Evolutionary conservation across 2,888 invertebrate species (phyloP), one percentile per base, ranked within the genome.

Genomic region (Microctonus hyperodae): DNA sequence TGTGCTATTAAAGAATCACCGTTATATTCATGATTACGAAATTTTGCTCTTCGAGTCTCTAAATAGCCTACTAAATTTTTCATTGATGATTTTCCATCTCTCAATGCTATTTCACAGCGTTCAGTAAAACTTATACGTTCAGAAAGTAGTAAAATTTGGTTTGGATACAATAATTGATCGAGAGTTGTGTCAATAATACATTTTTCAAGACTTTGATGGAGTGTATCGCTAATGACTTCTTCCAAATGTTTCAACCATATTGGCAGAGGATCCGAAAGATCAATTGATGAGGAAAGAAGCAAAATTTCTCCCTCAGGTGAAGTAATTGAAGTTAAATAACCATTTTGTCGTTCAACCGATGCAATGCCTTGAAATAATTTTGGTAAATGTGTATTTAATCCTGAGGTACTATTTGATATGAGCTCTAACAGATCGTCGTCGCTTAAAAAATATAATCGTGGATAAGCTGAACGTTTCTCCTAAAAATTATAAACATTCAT

Each of bases 351-450:
- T 53, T 89, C 86, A 2, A 98, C 93, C 25, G 88, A 89, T 67
- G 92, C 90, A 65, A 95, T 91, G 1, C 96, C 96, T 33, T 97
- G 95, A 85, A 98, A 99, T 20, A 99, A 86, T 84, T 99, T 99
- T 83, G 96, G 96, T 73, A 99, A 88, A 83, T 99, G 98, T 0
- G 92, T 89, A 83, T 98, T 96, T 82, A 99, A 61, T 4, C 81
- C 79, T 62, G 76, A 77, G 9, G 72, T 76, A 50, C 77, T 81
- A 4, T 79, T 81, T n/a, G 83, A 83, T 51, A 99, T 88, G 69
- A 99, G 90, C 86, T 99, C 98, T 66, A 99, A 85, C 64, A 99
- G 87, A 84, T 99, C 99, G 79, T 99, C 99, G 81, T 99, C 98
- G 68, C 97, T 97, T 71, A 99, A 88, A 83, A 99, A 99, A 82